Conservation (phyloP, 1,140 invertebrate genomes). For the Carcinoscorpius rotundicauda region DNA sequence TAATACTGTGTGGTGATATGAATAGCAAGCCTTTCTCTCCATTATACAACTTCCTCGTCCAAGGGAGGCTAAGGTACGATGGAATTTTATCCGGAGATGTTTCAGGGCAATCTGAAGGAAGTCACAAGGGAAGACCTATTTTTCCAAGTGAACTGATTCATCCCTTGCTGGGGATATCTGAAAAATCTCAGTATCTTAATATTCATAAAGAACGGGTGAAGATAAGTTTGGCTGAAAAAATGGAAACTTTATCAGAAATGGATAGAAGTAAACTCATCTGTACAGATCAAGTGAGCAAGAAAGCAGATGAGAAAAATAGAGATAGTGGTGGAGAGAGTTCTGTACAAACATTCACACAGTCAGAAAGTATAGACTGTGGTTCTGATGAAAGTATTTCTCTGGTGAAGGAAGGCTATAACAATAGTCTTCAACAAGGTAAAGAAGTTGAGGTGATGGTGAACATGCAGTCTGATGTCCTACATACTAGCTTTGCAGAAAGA, state of each 20-base stretch:
- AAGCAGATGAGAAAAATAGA: too few species aligned
- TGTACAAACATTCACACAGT: too few species aligned
- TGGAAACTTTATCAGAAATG: not conserved
- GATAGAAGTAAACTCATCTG: not conserved
- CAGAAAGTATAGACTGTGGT: too few species aligned
- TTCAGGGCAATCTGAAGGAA: constrained; percentile 26
- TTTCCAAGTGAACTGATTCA: constrained; percentile 2
- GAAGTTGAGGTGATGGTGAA: too few species aligned
- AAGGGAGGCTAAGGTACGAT: constrained; percentile 48
- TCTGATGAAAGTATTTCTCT: too few species aligned
- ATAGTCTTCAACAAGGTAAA: too few species aligned
- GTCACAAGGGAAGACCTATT: constrained; percentile 10
- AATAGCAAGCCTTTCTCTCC: constrained; percentile 60
- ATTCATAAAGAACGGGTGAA: not conserved
- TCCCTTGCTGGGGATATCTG: constrained; percentile 1
- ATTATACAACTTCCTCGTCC: constrained; percentile 55
- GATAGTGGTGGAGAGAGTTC: too few species aligned
- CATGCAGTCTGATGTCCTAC: too few species aligned
- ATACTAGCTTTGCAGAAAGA: too few species aligned
- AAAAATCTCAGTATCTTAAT: not conserved
- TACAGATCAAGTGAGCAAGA: not conserved
- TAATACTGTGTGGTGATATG: constrained; percentile 79
- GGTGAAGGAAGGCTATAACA: too few species aligned
- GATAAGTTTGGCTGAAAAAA: not conserved
- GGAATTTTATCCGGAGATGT: constrained; percentile 28